phyloP scores from a whole-genome alignment of 2,888 invertebrate species.

The Drosophila subquinaria region DNA sequence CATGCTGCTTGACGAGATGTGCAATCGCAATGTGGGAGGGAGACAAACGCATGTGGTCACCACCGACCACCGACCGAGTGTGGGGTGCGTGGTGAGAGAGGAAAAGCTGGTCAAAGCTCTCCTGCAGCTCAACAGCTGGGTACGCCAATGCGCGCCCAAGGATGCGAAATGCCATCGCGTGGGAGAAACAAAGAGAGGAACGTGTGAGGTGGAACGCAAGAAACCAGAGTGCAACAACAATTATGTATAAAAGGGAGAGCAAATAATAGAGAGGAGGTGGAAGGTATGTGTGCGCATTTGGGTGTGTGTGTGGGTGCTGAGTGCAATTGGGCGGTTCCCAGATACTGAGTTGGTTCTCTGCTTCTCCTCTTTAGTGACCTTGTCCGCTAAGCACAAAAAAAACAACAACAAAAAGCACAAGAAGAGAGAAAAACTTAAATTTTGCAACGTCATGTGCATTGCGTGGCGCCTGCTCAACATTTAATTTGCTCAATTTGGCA shows the following conservation, averaged over 20 bases:
- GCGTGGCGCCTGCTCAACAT: constrained; percentile 41
- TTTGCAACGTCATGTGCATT: constrained; percentile 35
- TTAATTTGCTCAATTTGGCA: constrained; percentile 31
- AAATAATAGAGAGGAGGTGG: neutral
- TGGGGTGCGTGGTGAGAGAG: neutral
- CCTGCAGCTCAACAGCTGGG: constrained; percentile 46
- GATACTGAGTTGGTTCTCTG: constrained; percentile 12
- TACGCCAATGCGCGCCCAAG: constrained; percentile 43
- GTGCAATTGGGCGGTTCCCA: constrained; percentile 37
- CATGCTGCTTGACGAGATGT: constrained; percentile 12
- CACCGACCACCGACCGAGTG: neutral
- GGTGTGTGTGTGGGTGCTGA: constrained; percentile 4
- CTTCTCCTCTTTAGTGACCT: constrained; percentile 50
- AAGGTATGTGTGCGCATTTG: constrained; percentile 1
- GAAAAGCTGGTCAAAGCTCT: constrained; percentile 8
- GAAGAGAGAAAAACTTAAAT: neutral
- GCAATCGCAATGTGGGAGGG: neutral
- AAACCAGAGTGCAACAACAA: constrained; percentile 6
- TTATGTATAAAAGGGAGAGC: neutral
- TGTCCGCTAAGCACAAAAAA: constrained; percentile 44
- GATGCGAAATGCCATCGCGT: constrained; percentile 42
- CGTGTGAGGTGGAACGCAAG: constrained; percentile 7
- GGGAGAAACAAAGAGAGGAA: constrained; percentile 19
- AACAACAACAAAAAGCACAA: neutral
- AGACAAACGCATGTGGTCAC: constrained; percentile 35